These are phyloP conservation scores for Oxyura jamaicensis DNA, from an alignment of 2,113 vertebrate species.

Conservation along the genomic window DNA sequence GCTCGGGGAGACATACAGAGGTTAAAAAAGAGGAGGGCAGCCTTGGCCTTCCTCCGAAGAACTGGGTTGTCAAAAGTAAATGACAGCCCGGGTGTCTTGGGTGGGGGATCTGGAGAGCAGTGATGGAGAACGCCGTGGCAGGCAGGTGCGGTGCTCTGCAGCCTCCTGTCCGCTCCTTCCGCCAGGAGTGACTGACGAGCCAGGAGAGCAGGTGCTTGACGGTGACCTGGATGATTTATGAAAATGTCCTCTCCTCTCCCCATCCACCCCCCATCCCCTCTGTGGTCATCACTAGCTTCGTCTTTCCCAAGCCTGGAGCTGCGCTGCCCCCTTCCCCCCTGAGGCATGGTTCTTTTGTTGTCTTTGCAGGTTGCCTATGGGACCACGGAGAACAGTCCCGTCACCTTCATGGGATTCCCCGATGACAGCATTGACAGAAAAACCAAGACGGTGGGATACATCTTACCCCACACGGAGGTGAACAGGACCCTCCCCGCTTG, in stretches of 20 bases:
- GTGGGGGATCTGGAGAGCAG: neutral
- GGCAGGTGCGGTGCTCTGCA: neutral
- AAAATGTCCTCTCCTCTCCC: neutral
- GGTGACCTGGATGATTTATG: neutral
- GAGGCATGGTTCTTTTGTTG: neutral
- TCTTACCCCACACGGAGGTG: constrained; percentile 90
- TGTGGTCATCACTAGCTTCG: neutral
- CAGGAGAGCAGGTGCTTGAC: neutral
- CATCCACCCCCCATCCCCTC: neutral
- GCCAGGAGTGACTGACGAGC: neutral
- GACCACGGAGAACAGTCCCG: constrained; percentile 95
- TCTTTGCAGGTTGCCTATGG: constrained; percentile 87
- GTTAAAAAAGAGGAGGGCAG: neutral
- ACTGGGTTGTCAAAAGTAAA: neutral
- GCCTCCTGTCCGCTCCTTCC: neutral
- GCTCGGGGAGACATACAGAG: neutral
- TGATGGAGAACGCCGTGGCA: fast-evolving
- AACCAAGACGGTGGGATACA: constrained; percentile 81
- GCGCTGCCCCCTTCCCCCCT: neutral
- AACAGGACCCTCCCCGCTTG: neutral
- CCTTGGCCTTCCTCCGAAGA: neutral
- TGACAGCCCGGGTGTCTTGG: neutral
- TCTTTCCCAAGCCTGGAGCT: neutral
- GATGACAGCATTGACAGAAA: constrained; percentile 80
- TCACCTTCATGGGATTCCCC: constrained; percentile 85